Conservation (phyloP, 2,113 vertebrate genomes). For the Aldabrachelys gigantea region DNA sequence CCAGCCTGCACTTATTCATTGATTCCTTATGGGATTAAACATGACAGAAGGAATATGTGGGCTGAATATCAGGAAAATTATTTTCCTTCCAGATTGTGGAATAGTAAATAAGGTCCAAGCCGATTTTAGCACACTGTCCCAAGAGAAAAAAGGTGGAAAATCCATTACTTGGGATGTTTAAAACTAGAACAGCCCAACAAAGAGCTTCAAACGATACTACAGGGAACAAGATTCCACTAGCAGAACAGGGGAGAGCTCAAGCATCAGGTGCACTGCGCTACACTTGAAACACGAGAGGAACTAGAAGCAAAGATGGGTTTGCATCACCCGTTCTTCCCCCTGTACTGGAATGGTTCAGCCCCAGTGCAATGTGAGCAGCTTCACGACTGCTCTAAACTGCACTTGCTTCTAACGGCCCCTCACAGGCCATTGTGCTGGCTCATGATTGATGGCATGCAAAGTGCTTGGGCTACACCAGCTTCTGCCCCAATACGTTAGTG, state of each 20-base stretch:
- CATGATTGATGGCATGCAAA: background rate
- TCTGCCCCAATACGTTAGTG: background rate
- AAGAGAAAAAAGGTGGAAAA: background rate
- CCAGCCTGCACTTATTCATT: background rate
- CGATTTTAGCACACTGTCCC: no score
- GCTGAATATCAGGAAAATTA: background rate
- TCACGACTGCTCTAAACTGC: fast-evolving
- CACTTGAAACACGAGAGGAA: background rate
- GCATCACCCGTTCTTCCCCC: background rate
- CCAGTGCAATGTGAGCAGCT: background rate
- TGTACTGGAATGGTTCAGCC: background rate
- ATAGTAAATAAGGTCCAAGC: background rate
- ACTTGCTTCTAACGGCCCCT: fast-evolving
- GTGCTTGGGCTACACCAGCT: fast-evolving
- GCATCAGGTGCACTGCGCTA: background rate
- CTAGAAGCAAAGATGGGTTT: background rate
- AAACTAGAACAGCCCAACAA: background rate
- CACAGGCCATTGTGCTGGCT: background rate
- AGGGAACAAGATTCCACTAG: background rate
- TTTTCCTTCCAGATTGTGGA: background rate
- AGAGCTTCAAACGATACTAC: background rate
- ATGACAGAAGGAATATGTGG: background rate
- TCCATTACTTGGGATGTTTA: background rate
- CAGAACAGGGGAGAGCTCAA: background rate
- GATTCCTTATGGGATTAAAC: background rate